Conservation (phyloP, 2,113 vertebrate species). For the Antigone vipio region DNA sequence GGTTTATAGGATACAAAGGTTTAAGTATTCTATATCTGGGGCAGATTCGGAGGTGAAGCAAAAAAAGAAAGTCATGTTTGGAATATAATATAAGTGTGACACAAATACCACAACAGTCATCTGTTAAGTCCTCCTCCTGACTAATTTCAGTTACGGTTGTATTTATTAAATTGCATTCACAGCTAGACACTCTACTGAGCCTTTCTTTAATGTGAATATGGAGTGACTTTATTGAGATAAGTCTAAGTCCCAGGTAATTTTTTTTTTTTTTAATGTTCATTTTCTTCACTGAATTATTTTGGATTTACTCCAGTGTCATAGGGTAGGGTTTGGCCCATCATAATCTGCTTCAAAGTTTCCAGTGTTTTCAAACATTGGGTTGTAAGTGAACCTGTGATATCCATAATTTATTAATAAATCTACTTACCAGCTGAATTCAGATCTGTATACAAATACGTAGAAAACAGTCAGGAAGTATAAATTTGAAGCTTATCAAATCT, state of each 20-base stretch:
- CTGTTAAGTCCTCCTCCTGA: neutral
- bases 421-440: neutral
- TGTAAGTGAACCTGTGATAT: neutral
- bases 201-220: neutral
- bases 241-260: neutral
- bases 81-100: conserved; percentile 5
- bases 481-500: neutral
- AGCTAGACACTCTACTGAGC: neutral
- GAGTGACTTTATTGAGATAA: neutral
- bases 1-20: conserved; percentile 50
- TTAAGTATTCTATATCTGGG: conserved; percentile 37
- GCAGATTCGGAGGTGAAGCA: neutral
- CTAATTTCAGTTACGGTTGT: neutral
- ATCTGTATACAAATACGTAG: neutral
- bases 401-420: neutral
- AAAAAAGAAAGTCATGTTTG: neutral
- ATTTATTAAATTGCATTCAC: neutral
- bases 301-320: neutral
- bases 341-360: neutral
- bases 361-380: neutral
- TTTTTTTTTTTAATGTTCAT: neutral
- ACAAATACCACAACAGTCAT: neutral
- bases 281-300: neutral
- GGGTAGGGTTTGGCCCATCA: neutral
- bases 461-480: neutral